phyloP scores from a whole-genome alignment of 2,113 vertebrate genomes.

The Lophotis ruficrista region DNA sequence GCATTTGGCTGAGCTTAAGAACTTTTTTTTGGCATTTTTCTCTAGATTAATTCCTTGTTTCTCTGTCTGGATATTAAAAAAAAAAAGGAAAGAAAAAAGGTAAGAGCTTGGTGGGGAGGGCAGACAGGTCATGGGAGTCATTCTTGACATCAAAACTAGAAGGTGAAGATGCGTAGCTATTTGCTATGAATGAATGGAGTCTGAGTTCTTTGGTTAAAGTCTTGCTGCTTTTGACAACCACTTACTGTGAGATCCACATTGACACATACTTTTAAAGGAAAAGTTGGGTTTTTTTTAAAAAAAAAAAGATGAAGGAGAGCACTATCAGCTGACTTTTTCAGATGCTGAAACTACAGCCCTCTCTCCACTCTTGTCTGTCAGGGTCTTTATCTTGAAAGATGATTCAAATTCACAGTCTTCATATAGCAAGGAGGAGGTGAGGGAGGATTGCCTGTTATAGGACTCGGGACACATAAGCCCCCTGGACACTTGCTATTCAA shows the following conservation, averaged over 20 bases:
- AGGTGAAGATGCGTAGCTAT: background rate
- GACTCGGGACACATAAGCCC: accelerated
- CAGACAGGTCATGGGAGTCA: background rate
- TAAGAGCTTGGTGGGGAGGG: background rate
- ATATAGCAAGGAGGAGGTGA: background rate
- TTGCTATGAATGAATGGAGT: background rate
- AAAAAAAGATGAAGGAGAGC: background rate
- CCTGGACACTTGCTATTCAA: background rate
- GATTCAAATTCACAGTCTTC: background rate
- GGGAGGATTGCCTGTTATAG: background rate
- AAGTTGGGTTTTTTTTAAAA: background rate
- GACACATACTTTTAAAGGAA: background rate
- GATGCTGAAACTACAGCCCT: background rate
- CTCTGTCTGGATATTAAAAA: background rate
- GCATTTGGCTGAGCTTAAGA: background rate
- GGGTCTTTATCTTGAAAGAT: background rate
- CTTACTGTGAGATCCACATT: background rate
- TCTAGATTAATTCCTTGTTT: background rate
- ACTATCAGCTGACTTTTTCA: background rate
- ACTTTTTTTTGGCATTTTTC: background rate
- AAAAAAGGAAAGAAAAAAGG: background rate
- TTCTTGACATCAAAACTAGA: background rate
- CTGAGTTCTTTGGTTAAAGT: background rate
- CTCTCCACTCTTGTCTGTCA: background rate
- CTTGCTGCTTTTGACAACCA: background rate